Evolutionary conservation across 2,797 vertebrate species (phyloP), one percentile per base, ranked within the genome.

Genomic region (Enteromius anoplus): DNA sequence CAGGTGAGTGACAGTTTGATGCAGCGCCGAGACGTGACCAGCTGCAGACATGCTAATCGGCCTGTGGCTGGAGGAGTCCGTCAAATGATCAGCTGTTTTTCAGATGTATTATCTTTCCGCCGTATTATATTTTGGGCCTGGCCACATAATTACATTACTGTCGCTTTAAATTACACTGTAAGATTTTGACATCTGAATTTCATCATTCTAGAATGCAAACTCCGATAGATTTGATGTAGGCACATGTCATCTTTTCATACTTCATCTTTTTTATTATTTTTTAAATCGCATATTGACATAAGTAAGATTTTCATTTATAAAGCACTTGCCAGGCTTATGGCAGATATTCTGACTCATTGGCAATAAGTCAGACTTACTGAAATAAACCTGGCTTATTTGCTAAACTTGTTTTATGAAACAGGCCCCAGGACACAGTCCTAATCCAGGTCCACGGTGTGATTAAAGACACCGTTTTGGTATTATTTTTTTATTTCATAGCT

Each of bases 1-100:
- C 29, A 73, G 42, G 23, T 81, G 79, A 62, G 17, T 60, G 19
- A 58, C 37, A 0, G 58, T 45, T 47, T 69, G 32, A 34, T 73
- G 45, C 21, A 3, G 34, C 62, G 17, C 11, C 17, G 32, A 49
- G n/a, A 51, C 49, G 14, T 8, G 47, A n/a, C 7, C 19, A 47
- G 51, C 81, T 83, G 72, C 81, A 83, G 81, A 58, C 72, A 12
- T 76, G 37, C 34, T 23, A 55, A 60, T 83, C 81, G 62, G 64
- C 51, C 49, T 29, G 2, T 58, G 49, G 40, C 49, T 69, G 73
- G 81, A 83, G 81, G 47, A 76, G 51, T 75, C 81, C 49, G 4
- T 45, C 32, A 32, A 55, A 29, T 72, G 71, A 82, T 82, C 81
- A 23, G 15, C 37, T 49, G 29, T 49, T 49, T 14, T 69, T 40